Percentiles rank a stretch among this genome's conserved stretches.
These are phyloP conservation scores for Fabriciana adippe DNA, from an alignment of 2,888 invertebrate species.

Conservation along the genomic window DNA sequence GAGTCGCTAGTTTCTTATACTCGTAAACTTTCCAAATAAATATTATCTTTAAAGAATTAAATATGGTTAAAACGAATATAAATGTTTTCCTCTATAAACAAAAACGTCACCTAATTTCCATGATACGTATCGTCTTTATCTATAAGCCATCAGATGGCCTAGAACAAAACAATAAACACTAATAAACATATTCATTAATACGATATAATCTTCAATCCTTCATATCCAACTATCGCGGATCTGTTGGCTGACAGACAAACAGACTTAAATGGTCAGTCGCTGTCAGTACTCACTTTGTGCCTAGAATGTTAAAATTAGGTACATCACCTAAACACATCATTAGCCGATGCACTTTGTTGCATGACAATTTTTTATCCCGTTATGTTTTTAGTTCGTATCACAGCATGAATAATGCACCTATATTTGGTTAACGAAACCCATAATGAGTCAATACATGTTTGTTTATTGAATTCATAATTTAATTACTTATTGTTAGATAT, in stretches of 20 bases:
- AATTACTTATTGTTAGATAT: no score
- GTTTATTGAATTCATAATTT: conserved; percentile 1
- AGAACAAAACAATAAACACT: conserved; percentile 24
- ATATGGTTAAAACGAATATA: no score
- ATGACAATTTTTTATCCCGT: conserved; percentile 20
- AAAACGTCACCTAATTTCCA: not conserved
- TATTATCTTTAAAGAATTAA: no score
- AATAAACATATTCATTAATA: conserved; percentile 22
- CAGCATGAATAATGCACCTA: conserved; percentile 5
- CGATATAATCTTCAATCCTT: conserved; percentile 22
- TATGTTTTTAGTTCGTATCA: conserved; percentile 6
- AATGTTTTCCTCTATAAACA: no score
- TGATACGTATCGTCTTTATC: not conserved
- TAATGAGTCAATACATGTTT: conserved; percentile 16
- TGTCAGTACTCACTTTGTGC: conserved; percentile 7
- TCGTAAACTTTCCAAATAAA: no score
- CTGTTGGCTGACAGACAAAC: conserved; percentile 30
- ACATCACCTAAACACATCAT: conserved; percentile 5
- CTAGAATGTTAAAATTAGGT: not conserved
- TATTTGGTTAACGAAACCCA: conserved; percentile 5
- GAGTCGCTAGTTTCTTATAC: no score
- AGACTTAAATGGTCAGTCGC: conserved; percentile 11
- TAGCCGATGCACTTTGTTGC: conserved; percentile 17
- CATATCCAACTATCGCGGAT: conserved; percentile 27
- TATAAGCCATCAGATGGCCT: conserved; percentile 6